A percentile compares a stretch with the other conserved stretches of the same genome.
These are phyloP conservation scores for Alaudala cheleensis DNA, from an alignment of 2,113 vertebrate genomes.

Conservation along the genomic window DNA sequence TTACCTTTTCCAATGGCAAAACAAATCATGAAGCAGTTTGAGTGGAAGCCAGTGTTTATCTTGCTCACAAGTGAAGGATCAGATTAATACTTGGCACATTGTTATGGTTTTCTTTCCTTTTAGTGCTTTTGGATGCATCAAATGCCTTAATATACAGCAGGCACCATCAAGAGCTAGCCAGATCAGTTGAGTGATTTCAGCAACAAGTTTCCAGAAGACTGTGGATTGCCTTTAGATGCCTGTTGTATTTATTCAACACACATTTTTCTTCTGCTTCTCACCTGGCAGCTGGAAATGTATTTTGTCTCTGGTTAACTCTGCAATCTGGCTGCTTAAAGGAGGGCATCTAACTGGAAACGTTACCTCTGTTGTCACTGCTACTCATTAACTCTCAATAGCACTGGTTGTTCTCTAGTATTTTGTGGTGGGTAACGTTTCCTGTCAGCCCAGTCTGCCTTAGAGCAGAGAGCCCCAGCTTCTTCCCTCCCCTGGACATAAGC, in stretches of 20 bases:
- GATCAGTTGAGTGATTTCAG: slow-evolving; percentile 17
- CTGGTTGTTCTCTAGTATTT: not conserved
- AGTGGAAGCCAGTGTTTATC: not conserved
- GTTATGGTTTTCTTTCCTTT: not conserved
- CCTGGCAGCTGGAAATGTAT: not conserved
- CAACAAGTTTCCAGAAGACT: not conserved
- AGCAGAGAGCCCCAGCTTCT: not conserved
- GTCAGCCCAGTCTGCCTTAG: not conserved
- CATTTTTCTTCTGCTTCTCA: not conserved
- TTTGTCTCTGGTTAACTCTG: not conserved
- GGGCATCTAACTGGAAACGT: not conserved
- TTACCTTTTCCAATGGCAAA: not conserved
- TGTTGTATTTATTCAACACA: not conserved
- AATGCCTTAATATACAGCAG: not conserved
- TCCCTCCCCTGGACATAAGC: not conserved
- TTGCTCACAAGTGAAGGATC: not conserved
- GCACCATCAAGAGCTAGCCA: not conserved
- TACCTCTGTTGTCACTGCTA: not conserved
- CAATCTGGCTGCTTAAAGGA: not conserved
- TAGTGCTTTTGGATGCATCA: not conserved
- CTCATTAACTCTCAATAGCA: not conserved
- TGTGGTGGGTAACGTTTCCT: not conserved
- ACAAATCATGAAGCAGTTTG: not conserved
- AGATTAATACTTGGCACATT: not conserved
- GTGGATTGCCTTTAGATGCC: not conserved